Base-by-base conservation (phyloP, 2,888 invertebrate species). In the Nowickia ferox region DNA sequence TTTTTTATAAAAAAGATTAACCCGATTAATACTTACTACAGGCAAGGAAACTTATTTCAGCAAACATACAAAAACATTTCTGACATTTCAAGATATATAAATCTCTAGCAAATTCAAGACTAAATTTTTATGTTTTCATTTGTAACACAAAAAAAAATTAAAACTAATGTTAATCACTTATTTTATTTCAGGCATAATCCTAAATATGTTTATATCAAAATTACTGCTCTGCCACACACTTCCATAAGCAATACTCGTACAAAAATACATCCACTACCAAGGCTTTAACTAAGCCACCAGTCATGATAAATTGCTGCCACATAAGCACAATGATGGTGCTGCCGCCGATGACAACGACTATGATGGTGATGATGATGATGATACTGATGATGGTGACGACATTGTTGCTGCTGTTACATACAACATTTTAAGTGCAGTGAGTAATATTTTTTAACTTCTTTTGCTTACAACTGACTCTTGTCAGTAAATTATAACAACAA, bases 291-390 rank as follows among this genome's bases (percentile, higher is more conserved):
- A 78, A 85, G 78, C 46, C 46, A 81, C 66, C 30, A 66, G 57
- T 48, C 69, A 69, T 82, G 82, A 85, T 82, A 82, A 85, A 85
- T 85, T 57, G 55, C 74, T 68, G 19, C 44, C 59, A 51, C n/a
- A 74, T 15, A 42, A n/a, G 19, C 17, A 11, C 61, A 40, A n/a
- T 38, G 71, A 48, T 66, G 19, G 30, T 75, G 63, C 44, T 79
- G 75, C 42, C 63, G 55, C 22, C 40, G 19, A 48, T 79, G 42
- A 84, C 30, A 69, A 75, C 71, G 57, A 68, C 57, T 57, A 48
- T 48, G 19, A 51, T 79, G 42, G 79, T 42, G 74, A 63, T 76
- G 57, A 68, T 59, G 65, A 30, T 76, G 48, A 15, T 59, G 48
- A 19, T 61, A 53, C 4, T 40, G 19, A 78, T 74, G 40, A 77